Percentiles rank a stretch among this genome's conserved stretches.
Conservation (phyloP, 1,140 invertebrate species). For the Drosophila insularis region DNA sequence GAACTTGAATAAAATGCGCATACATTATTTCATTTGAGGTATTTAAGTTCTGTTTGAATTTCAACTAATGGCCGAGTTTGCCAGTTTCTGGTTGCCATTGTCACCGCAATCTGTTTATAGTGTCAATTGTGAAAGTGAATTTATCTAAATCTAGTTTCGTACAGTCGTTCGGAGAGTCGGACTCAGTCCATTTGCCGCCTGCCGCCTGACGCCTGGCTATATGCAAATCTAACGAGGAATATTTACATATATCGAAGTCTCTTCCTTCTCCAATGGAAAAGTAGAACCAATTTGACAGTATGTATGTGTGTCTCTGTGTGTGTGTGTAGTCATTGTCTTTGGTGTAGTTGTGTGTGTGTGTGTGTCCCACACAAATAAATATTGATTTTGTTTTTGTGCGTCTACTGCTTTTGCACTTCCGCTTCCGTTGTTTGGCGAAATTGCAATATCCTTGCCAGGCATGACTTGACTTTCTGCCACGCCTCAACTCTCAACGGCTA, state of each 20-base stretch:
- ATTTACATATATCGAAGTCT: slow-evolving; percentile 67
- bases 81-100: slow-evolving; percentile 26
- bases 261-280: slow-evolving; percentile 8
- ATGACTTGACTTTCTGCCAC: slow-evolving; percentile 29
- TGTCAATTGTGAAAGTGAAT: slow-evolving; percentile 78
- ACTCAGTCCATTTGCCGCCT: slow-evolving; percentile 27
- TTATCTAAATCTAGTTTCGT: slow-evolving; percentile 67
- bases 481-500: slow-evolving; percentile 11
- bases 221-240: slow-evolving; percentile 66
- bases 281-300: neutral
- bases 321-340: neutral
- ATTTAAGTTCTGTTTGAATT: slow-evolving; percentile 29
- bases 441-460: slow-evolving; percentile 61
- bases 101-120: slow-evolving; percentile 74
- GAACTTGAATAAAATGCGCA: neutral
- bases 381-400: slow-evolving; percentile 59
- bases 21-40: slow-evolving; percentile 3
- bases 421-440: slow-evolving; percentile 67
- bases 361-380: slow-evolving; percentile 42
- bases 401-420: slow-evolving; percentile 57
- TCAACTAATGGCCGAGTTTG: slow-evolving; percentile 33
- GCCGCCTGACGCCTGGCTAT: slow-evolving; percentile 23
- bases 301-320: neutral
- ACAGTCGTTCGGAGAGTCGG: slow-evolving; percentile 11
- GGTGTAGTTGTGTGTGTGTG: slow-evolving; percentile 18